phyloP scores from a whole-genome alignment of 2,888 invertebrate species.

The Luffia ferchaultella region DNA sequence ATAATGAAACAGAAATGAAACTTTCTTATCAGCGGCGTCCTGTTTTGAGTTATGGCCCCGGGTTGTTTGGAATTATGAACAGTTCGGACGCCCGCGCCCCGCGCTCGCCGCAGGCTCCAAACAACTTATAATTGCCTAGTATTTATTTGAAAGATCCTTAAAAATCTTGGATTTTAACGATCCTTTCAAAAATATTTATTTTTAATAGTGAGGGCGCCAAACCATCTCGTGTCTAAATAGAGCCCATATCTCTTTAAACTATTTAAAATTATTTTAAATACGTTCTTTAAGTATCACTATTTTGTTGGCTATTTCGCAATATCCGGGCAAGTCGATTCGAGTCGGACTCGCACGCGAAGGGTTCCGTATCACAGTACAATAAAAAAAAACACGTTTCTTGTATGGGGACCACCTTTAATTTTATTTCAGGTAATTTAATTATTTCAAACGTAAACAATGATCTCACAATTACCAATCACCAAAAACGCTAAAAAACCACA shows the following conservation, averaged over 20 bases:
- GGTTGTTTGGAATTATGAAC: conserved; percentile 32
- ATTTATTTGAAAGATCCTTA: conserved; percentile 8
- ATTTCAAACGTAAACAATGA: too few relatives aligned
- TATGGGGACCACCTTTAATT: too few relatives aligned
- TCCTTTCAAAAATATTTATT: conserved; percentile 20
- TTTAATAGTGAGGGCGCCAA: conserved; percentile 20
- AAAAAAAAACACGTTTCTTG: too few relatives aligned
- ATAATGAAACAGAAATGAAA: conserved; percentile 41
- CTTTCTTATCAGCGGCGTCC: conserved; percentile 58
- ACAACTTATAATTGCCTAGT: conserved; percentile 23
- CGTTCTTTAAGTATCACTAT: too few relatives aligned
- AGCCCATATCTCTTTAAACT: not conserved
- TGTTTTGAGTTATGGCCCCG: conserved; percentile 53
- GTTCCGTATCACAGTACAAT: too few relatives aligned
- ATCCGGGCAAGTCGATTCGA: too few relatives aligned
- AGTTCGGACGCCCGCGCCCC: conserved; percentile 15
- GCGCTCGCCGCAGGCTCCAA: conserved; percentile 1
- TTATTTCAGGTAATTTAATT: too few relatives aligned
- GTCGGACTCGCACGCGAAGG: too few relatives aligned
- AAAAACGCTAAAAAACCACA: too few relatives aligned
- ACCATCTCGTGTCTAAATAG: conserved; percentile 10
- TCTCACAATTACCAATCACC: too few relatives aligned
- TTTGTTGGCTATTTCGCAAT: too few relatives aligned
- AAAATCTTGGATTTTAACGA: conserved; percentile 12
- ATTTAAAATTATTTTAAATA: conserved; percentile 1